phyloP scores from a whole-genome alignment of 1,140 invertebrate genomes.

The Platyura marginata region DNA sequence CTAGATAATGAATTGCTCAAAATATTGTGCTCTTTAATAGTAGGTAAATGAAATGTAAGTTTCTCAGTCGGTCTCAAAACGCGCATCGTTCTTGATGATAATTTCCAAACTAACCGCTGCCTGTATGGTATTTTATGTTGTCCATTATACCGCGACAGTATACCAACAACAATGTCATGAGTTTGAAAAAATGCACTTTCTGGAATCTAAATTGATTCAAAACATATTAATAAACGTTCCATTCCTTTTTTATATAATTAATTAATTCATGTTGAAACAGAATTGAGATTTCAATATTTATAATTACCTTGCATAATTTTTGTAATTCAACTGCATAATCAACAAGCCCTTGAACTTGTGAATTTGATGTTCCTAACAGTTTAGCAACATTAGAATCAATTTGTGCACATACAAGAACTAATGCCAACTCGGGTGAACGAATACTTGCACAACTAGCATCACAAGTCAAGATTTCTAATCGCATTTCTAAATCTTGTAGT shows the following conservation, averaged over 20 bases:
- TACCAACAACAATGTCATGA: slow-evolving; percentile 34
- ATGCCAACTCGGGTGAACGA: slow-evolving; percentile 43
- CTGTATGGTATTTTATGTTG: slow-evolving; percentile 46
- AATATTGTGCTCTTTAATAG: slow-evolving; percentile 49
- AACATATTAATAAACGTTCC: background rate
- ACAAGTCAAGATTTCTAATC: slow-evolving; percentile 50
- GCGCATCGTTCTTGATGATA: slow-evolving; percentile 42
- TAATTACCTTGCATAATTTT: slow-evolving; percentile 37
- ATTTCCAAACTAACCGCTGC: slow-evolving; percentile 53
- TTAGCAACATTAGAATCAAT: slow-evolving; percentile 29
- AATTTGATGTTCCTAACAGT: slow-evolving; percentile 4
- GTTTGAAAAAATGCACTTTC: slow-evolving; percentile 39
- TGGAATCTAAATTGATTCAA: slow-evolving; percentile 32
- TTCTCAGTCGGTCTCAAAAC: slow-evolving; percentile 54
- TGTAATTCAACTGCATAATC: slow-evolving; percentile 37
- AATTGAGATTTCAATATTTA: too few species aligned
- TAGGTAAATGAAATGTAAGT: slow-evolving; percentile 47
- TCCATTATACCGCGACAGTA: slow-evolving; percentile 48
- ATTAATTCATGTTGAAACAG: too few species aligned
- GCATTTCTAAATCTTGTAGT: slow-evolving; percentile 35
- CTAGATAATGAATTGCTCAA: too few species aligned
- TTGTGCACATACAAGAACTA: slow-evolving; percentile 45
- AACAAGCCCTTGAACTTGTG: slow-evolving; percentile 21
- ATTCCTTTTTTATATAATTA: background rate
- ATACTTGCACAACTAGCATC: slow-evolving; percentile 47